These are phyloP conservation scores for Dascyllus trimaculatus DNA, from an alignment of 2,113 vertebrate genomes.

Conservation along the genomic window DNA sequence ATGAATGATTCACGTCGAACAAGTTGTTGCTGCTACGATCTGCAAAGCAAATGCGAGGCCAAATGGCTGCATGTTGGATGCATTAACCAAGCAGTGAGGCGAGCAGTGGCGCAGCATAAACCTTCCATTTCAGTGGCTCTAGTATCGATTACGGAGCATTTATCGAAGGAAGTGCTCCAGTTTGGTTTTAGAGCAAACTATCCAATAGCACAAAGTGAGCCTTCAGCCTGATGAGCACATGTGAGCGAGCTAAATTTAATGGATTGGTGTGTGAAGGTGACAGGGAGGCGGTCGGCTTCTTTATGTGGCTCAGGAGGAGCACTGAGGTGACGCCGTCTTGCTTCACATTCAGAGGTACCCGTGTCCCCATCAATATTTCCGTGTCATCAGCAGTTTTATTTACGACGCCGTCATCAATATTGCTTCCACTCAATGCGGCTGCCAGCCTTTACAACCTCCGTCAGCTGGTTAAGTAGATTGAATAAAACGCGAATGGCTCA, in stretches of 20 bases:
- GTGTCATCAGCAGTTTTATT: conserved; percentile 67
- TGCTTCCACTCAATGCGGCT: conserved; percentile 39
- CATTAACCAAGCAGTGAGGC: conserved; percentile 26
- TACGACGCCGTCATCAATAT: conserved; percentile 61
- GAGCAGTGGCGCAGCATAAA: background rate
- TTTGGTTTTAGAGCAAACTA: background rate
- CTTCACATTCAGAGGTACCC: conserved; percentile 14
- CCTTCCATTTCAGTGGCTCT: no score
- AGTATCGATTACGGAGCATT: background rate
- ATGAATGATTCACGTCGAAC: conserved; percentile 59
- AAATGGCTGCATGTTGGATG: conserved; percentile 34
- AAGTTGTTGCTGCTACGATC: conserved; percentile 30
- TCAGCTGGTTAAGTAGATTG: conserved; percentile 74
- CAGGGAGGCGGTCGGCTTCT: background rate
- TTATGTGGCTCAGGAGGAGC: background rate
- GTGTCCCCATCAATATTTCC: conserved; percentile 41
- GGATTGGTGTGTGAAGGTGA: no score
- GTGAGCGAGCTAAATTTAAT: no score
- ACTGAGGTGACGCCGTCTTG: conserved; percentile 2
- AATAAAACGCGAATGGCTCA: conserved; percentile 71
- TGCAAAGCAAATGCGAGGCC: conserved; percentile 12
- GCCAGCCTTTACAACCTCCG: conserved; percentile 56
- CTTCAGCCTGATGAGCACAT: background rate
- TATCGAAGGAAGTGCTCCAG: background rate
- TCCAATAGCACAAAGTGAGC: background rate